These are phyloP conservation scores for Okapia johnstoni DNA, from an alignment of 2,113 vertebrate genomes.

Conservation along the genomic window DNA sequence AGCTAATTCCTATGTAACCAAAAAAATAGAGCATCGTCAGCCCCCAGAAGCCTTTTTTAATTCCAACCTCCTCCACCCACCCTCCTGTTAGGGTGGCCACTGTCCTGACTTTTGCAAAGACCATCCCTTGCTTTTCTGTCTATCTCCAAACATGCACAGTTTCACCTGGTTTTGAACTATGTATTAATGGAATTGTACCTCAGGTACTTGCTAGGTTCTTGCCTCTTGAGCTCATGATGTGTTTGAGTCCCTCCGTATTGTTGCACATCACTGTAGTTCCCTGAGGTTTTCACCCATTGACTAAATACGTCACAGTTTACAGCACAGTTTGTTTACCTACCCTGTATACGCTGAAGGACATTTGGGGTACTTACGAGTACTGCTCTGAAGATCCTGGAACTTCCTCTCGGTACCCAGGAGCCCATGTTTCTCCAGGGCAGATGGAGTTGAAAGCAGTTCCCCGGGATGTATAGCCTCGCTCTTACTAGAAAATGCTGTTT, in stretches of 20 bases:
- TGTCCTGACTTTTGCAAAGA: neutral
- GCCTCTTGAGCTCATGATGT: fast-evolving
- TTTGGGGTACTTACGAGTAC: too few species aligned
- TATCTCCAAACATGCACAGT: fast-evolving
- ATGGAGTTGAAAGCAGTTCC: neutral
- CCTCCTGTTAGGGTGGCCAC: neutral
- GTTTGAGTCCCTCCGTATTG: fast-evolving
- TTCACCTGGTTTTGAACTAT: fast-evolving
- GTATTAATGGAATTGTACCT: fast-evolving
- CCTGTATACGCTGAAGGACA: fast-evolving
- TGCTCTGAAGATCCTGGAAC: neutral
- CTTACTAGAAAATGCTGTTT: neutral
- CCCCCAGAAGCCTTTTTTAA: neutral
- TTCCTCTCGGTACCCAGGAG: fast-evolving
- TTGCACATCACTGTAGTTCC: fast-evolving
- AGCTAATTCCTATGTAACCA: neutral
- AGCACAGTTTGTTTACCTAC: fast-evolving
- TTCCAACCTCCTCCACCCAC: neutral
- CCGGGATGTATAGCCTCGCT: fast-evolving
- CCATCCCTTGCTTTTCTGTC: neutral
- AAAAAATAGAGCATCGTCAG: neutral
- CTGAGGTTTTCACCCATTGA: neutral
- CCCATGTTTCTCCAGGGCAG: neutral
- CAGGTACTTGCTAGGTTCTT: fast-evolving
- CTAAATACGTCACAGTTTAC: fast-evolving